These are phyloP conservation scores for Vesta saturnalis DNA, from an alignment of 2,888 invertebrate genomes.

Conservation along the genomic window DNA sequence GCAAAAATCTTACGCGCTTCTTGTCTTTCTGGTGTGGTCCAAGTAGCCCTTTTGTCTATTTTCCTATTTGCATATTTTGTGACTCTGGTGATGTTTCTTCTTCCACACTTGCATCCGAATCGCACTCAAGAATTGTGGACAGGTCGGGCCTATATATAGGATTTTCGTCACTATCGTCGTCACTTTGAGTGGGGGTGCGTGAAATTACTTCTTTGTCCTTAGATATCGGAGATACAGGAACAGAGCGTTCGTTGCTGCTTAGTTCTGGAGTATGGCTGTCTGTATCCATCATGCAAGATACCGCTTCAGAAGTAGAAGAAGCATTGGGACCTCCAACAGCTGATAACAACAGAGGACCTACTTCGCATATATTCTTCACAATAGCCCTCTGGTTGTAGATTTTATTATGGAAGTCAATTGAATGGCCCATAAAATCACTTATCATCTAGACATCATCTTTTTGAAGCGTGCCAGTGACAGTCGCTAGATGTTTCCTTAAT, in stretches of 20 bases:
- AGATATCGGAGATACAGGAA: not conserved
- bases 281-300: not conserved
- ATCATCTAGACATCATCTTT: not conserved
- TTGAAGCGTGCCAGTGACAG: constrained; percentile 4
- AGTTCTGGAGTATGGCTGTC: no score
- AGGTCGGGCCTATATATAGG: not conserved
- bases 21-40: constrained; percentile 7
- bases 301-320: not conserved
- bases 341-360: not conserved
- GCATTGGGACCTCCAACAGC: constrained; percentile 1
- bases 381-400: constrained; percentile 3
- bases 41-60: not conserved
- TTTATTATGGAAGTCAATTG: not conserved
- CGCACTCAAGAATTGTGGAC: constrained; percentile 3
- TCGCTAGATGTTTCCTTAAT: no score
- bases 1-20: not conserved
- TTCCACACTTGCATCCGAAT: not conserved
- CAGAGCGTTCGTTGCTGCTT: not conserved
- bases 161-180: no score
- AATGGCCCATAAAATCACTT: constrained; percentile 10
- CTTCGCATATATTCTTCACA: not conserved
- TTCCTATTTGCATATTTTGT: not conserved
- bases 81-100: not conserved
- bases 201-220: no score
- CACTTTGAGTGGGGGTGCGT: not conserved